Percentiles rank a stretch among this genome's conserved stretches.
Conservation (phyloP, 2,888 invertebrate species). For the Andrena trimmerana region DNA sequence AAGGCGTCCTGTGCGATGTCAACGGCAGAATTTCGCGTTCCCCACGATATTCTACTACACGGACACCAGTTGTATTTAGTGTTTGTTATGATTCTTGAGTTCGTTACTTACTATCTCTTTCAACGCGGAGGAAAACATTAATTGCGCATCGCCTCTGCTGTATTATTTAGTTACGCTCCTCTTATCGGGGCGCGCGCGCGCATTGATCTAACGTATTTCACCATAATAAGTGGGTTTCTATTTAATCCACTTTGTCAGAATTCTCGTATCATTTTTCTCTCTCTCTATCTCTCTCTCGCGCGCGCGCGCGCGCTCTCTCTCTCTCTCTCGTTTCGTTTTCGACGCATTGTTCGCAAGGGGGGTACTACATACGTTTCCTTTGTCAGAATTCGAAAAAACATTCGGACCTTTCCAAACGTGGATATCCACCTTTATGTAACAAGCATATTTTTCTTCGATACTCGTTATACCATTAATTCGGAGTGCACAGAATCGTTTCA, state of each 20-base stretch:
- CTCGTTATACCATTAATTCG: conserved; percentile 15
- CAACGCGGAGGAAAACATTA: conserved; percentile 67
- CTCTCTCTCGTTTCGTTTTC: conserved; percentile 24
- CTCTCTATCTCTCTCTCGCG: conserved; percentile 18
- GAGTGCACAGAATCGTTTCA: conserved; percentile 9
- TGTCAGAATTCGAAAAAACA: neutral
- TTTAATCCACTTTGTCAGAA: conserved; percentile 45
- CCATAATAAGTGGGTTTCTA: conserved; percentile 39
- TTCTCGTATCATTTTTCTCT: conserved; percentile 16
- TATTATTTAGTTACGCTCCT: conserved; percentile 67
- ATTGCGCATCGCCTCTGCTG: conserved; percentile 75
- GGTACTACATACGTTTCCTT: conserved; percentile 22
- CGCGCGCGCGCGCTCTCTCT: neutral
- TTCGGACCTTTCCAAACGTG: conserved; percentile 8
- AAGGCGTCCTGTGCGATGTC: conserved; percentile 56
- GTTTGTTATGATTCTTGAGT: conserved; percentile 74
- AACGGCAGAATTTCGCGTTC: conserved; percentile 63
- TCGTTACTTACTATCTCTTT: conserved; percentile 71
- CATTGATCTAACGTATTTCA: conserved; percentile 51
- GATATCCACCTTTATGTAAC: conserved; percentile 30
- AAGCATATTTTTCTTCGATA: conserved; percentile 36
- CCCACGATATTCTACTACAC: conserved; percentile 57
- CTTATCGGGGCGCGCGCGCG: conserved; percentile 49
- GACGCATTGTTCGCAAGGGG: conserved; percentile 29
- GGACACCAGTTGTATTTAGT: conserved; percentile 59